Evolutionary conservation across 2,113 vertebrate species (phyloP), one percentile per base, ranked within the genome.

Genomic region (Coreoperca whiteheadi): DNA sequence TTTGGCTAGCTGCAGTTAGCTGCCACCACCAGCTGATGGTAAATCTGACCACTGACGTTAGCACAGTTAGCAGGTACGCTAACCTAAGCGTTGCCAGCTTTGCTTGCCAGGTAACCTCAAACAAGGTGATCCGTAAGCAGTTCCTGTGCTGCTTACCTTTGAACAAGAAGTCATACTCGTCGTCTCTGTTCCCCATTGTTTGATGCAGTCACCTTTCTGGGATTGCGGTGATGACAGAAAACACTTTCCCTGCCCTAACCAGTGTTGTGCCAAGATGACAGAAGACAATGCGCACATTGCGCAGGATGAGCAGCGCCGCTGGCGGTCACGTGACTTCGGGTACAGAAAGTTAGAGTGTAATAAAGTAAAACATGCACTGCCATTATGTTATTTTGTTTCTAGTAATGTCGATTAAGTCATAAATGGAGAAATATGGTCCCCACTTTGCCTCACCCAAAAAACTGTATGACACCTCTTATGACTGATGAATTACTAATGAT

Each of bases 131-230:
- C 34, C 6, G 12, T 0, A 0, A 1, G 11, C 4, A 8, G 0
- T 1, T 50, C 61, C 10, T 7, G 20, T 2, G 23, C 64, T 16
- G 12, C 84, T 91, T 81, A 95, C 95, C 95, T 95, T 96, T 96
- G 67, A 96, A 96, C 61, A 96, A 87, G 90, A 96, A 96, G 68
- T 96, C 95, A 41, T 96, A 96, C 51, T 96, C 95, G 72, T 96
- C 95, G 77, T 96, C 95, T 88, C 95, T 91, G 93, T 95, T 96
- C 32, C 95, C 95, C 95, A 96, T 96, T n/a, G 57, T 91, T 39
- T 37, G 25, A 28, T 21, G 9, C 8, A 14, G 30, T 70, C 69
- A 57, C 68, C 71, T 65, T 20, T 12, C 12, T 1, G 14, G 65
- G 77, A 59, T 8, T 50, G 80, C 54, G 69, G 79, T 50, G 86